Evolutionary conservation across 2,113 vertebrate species (phyloP), one percentile per base, ranked within the genome.

Genomic region (Rhea pennata): DNA sequence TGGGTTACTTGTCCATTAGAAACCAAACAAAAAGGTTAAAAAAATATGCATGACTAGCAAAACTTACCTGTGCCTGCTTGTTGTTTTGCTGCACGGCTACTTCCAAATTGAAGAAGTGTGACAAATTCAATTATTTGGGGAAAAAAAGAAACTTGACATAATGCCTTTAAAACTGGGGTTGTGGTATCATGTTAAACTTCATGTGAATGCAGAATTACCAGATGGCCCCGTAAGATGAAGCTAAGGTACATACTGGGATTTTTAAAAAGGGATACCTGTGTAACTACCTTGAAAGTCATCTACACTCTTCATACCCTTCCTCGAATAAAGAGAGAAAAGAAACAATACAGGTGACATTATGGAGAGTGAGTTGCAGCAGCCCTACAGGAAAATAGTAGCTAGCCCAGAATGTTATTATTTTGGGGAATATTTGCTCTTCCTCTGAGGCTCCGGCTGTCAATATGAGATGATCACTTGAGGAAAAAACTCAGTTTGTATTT

Each of bases 301-400:
- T 42, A 0, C 23, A 29, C 24, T 75, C 22, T 24, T 46, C 42
- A 2, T 26, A 36, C 9, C 42, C 31, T 71, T 46, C 33, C 9
- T 21, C 22, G 50, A n/a, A 16, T 19, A 51, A 40, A 9, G 48
- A 36, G 19, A 46, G 19, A 53, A 46, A 14, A 70, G 9, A 23
- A 39, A 29, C 8, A 39, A 14, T 7, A 21, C 74, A 21, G 81
- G 62, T 56, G 61, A 12, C n/a, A 23, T 9, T 20, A 21, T 14
- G 62, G 31, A 64, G 36, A 23, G 22, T 81, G 64, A 20, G 64
- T 46, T n/a, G 58, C 42, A 40, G 56, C 27, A 71, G 50, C 58
- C 3, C 0, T 27, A 4, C 22, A 11, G 42, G 71, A 27, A 50
- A 36, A 5, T 0, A 15, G 62, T 48, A 56, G 2, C 69, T n/a